Evolutionary conservation across 2,888 invertebrate genomes (phyloP), one percentile per base, ranked within the genome.

Genomic region (Ommatoiulus sabulosus): DNA sequence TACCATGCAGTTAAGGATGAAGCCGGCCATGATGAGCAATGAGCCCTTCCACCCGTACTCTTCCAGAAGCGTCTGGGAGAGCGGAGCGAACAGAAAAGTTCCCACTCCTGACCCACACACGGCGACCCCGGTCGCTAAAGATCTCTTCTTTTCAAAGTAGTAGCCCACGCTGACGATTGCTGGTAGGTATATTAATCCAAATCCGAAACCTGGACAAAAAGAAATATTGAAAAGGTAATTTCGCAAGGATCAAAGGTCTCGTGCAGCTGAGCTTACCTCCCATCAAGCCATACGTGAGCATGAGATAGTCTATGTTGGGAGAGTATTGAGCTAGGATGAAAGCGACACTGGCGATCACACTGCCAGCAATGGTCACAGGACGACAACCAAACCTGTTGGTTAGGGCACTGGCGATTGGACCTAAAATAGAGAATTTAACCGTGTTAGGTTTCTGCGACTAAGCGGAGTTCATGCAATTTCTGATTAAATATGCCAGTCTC

Each of bases 141-240:
- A 97, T 90, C 98, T 94, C 91, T 97, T 97, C 86, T 97, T 97
- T 93, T 99, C 98, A 93, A 99, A 99, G 94, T 99, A 99, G 93
- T 98, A 98, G 7, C 98, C 98, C 44, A 99, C 98, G 88, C 97
- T 97, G 15, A 99, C 98, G 72, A 99, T 98, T 1, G 99, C 98
- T 0, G 99, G 99, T 86, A 99, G 94, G 93, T 98, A 98, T 91
- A 98, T 97, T 94, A 98, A 95, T 90, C 98, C 97, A 92, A 98
- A 97, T 43, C 98, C 98, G 91, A 98, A 95, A 90, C 97, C 97
- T 97, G 94, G 20, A 91, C 46, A 87, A 17, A 44, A 3, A n/a
- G 10, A 17, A n/a, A 86, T 1, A 84, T 44, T 86, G 48, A 17
- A 46, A 24, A 35, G 86, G 46, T 15, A 84, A 84, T n/a, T 35